phyloP scores from a whole-genome alignment of 2,888 invertebrate species.

The Calephelis perditalis region DNA sequence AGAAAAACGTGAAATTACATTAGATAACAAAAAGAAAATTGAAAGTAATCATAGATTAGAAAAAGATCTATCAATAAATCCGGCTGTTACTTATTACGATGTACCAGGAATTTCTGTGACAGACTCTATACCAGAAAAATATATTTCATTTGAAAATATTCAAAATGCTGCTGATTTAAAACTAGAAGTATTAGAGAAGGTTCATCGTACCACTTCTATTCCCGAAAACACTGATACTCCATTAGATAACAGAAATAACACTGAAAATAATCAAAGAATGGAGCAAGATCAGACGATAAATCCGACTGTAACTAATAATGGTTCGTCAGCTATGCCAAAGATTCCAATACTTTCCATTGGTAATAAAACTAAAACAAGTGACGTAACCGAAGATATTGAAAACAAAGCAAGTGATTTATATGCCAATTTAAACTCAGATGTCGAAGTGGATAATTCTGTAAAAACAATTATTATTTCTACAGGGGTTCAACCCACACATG shows the following conservation, averaged over 20 bases:
- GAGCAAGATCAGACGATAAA: conserved; percentile 2
- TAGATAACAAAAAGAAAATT: background rate
- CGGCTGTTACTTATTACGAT: conserved; percentile 10
- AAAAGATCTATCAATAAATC: conserved; percentile 7
- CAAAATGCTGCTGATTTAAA: conserved; percentile 50
- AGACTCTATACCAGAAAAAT: conserved; percentile 35
- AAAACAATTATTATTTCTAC: conserved; percentile 48
- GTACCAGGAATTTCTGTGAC: conserved; percentile 36
- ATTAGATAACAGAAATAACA: conserved; percentile 6
- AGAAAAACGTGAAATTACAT: too few relatives aligned
- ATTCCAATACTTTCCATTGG: too few relatives aligned
- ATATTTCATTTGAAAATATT: conserved; percentile 52
- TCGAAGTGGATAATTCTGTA: conserved; percentile 28
- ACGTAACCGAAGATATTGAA: too few relatives aligned
- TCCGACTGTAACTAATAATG: conserved; percentile 12
- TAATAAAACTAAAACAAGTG: too few relatives aligned
- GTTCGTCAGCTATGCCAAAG: background rate
- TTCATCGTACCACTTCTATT: background rate
- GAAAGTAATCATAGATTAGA: background rate
- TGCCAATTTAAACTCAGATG: conserved; percentile 20
- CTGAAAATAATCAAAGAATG: background rate
- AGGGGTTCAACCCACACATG: conserved; percentile 41
- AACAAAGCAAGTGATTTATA: background rate
- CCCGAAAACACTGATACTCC: conserved; percentile 3
- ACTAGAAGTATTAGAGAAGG: conserved; percentile 27